Evolutionary conservation across 2,888 invertebrate species (phyloP).

Genomic region (Elysia crispata): DNA sequence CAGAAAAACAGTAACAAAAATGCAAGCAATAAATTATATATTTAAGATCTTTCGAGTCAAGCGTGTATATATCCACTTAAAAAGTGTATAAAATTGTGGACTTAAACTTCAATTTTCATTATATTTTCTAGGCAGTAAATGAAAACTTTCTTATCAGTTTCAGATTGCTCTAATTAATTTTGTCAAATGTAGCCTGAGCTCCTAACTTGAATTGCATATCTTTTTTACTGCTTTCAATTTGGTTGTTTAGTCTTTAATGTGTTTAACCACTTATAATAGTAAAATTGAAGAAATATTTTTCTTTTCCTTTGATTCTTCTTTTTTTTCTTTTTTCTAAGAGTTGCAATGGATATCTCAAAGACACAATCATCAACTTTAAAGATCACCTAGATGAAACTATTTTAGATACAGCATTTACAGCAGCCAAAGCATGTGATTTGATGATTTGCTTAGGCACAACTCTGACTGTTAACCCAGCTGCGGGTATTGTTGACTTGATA

Average conservation of each 20-base stretch:
- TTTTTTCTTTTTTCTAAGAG: constrained; percentile 53
- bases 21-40: too few relatives aligned
- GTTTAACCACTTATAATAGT: neutral
- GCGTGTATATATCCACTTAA: too few relatives aligned
- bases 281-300: too few relatives aligned
- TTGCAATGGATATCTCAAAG: constrained; percentile 67
- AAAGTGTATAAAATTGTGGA: too few relatives aligned
- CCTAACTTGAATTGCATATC: neutral
- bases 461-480: constrained; percentile 73
- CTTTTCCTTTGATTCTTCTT: too few relatives aligned
- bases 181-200: neutral
- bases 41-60: too few relatives aligned
- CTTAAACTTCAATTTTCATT: too few relatives aligned
- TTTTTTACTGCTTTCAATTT: neutral
- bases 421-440: constrained; percentile 65
- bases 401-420: constrained; percentile 58
- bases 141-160: too few relatives aligned
- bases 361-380: constrained; percentile 74
- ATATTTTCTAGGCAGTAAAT: too few relatives aligned
- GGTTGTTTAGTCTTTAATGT: neutral
- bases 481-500: constrained; percentile 63
- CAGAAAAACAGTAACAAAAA: too few relatives aligned
- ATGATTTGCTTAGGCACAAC: constrained; percentile 74
- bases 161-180: neutral
- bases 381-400: constrained; percentile 69